Evolutionary conservation across 1,140 invertebrate genomes (phyloP).

Genomic region (Littorina saxatilis): DNA sequence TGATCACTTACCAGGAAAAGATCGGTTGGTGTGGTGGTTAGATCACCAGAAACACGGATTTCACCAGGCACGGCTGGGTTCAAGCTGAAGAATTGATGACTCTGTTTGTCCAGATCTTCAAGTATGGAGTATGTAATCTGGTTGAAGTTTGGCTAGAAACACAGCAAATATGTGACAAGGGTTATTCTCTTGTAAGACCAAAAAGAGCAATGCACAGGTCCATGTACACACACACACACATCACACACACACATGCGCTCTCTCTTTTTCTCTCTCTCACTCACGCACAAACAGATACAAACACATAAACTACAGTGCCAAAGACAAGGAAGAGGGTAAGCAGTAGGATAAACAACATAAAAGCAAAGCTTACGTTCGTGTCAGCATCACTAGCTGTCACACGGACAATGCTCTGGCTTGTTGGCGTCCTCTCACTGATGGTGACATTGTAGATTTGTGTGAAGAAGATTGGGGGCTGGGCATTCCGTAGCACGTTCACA

Average conservation of each 20-base stretch:
- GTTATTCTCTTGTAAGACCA: too few relatives aligned
- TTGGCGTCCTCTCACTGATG: constrained; percentile 37
- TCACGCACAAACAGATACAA: too few relatives aligned
- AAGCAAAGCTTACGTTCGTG: background rate
- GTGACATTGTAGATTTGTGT: constrained; percentile 40
- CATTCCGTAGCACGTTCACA: constrained; percentile 53
- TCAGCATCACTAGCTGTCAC: constrained; percentile 52
- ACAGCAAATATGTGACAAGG: too few relatives aligned
- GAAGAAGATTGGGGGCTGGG: constrained; percentile 49
- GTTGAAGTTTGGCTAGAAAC: constrained; percentile 5
- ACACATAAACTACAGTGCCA: background rate
- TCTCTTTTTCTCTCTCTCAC: too few relatives aligned
- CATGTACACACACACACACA: too few relatives aligned
- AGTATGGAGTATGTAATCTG: constrained; percentile 21
- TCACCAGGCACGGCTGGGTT: background rate
- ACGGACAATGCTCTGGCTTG: constrained; percentile 31
- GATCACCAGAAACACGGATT: background rate
- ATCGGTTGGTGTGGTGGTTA: background rate
- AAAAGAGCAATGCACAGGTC: too few relatives aligned
- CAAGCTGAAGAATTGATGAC: constrained; percentile 5
- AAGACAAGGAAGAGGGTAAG: background rate
- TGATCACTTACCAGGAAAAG: constrained; percentile 19
- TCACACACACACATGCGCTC: too few relatives aligned
- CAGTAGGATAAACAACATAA: background rate
- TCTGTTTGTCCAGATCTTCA: constrained; percentile 8